A percentile compares a stretch with the other conserved stretches of the same genome.
These are phyloP conservation scores for Xylota segnis DNA, from an alignment of 2,888 invertebrate genomes.

Conservation along the genomic window DNA sequence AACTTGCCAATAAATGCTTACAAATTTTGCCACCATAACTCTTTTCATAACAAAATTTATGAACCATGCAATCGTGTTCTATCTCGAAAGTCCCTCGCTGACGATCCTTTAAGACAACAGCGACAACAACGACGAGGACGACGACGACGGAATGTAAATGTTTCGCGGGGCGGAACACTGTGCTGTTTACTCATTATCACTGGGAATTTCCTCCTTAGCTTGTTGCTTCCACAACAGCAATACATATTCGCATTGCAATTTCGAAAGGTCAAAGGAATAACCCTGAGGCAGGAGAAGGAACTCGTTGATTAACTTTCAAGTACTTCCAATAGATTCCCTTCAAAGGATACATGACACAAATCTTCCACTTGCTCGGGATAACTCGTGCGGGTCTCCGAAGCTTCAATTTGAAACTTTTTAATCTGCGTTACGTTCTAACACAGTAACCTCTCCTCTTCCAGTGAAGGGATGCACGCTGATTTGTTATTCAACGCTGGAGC, in stretches of 20 bases:
- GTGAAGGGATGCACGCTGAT: conserved; percentile 41
- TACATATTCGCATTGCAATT: not conserved
- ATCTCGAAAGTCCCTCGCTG: not conserved
- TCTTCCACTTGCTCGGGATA: conserved; percentile 8
- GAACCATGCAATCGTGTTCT: conserved; percentile 29
- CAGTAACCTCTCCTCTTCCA: conserved; percentile 13
- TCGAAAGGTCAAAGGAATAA: conserved; percentile 2
- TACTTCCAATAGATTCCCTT: conserved; percentile 29
- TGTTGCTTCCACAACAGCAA: conserved; percentile 13
- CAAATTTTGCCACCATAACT: conserved; percentile 10
- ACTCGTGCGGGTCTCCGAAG: conserved; percentile 29
- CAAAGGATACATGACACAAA: conserved; percentile 1
- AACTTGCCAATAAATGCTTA: conserved; percentile 10
- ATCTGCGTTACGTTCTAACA: conserved; percentile 45
- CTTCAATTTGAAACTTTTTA: conserved; percentile 58
- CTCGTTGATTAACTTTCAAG: conserved; percentile 37
- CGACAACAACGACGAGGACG: too few species aligned
- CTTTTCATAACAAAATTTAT: conserved; percentile 38
- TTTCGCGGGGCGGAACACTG: not conserved
- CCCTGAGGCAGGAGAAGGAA: not conserved
- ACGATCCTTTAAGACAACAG: not conserved
- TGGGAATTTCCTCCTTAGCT: conserved; percentile 9
- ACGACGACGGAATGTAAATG: not conserved
- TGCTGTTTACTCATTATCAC: conserved; percentile 17
- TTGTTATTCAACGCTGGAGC: conserved; percentile 56